Conservation (phyloP, 2,888 invertebrate genomes). For the Melipona bicolor region DNA sequence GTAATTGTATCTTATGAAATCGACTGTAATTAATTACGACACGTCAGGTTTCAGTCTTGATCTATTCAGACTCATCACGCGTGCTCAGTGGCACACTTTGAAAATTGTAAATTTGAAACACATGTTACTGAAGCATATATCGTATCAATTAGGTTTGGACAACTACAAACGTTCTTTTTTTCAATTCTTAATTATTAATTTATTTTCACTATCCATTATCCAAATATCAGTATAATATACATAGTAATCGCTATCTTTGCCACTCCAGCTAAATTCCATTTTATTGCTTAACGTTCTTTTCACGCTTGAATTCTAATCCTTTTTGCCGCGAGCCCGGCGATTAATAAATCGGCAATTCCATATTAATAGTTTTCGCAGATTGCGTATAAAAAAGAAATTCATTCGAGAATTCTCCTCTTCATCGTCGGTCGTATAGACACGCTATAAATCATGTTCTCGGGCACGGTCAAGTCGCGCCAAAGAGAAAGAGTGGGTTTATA, state of each 20-base stretch:
- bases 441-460: neutral
- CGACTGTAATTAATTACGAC: slow-evolving; percentile 28
- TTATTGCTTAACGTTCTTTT: neutral
- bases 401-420: neutral
- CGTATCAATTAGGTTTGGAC: neutral
- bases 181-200: neutral
- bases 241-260: neutral
- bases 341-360: neutral
- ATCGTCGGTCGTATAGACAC: neutral
- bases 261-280: neutral
- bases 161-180: neutral
- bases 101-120: neutral
- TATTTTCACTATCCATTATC: neutral
- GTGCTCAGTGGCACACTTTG: slow-evolving; percentile 3
- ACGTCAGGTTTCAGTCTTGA: slow-evolving; percentile 40
- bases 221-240: neutral
- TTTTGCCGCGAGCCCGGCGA: too few relatives aligned
- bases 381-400: neutral
- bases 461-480: neutral
- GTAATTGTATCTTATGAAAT: slow-evolving; percentile 39
- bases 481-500: slow-evolving; percentile 1
- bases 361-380: neutral
- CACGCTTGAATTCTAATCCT: too few relatives aligned
- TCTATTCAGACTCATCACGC: slow-evolving; percentile 4
- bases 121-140: neutral